phyloP scores from a whole-genome alignment of 2,113 vertebrate species.

The Bubo blakistoni region DNA sequence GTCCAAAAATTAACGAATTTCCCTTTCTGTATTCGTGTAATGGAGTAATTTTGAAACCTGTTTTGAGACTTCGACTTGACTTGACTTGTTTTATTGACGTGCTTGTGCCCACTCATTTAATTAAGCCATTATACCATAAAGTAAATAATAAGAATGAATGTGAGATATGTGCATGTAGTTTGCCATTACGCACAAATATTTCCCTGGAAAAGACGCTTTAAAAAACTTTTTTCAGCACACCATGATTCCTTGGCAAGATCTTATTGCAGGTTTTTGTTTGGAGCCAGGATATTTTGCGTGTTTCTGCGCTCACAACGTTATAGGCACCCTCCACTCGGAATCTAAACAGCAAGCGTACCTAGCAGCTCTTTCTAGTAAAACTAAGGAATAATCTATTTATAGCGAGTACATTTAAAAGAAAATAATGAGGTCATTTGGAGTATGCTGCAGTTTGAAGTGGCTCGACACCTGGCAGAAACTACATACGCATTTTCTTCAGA shows the following conservation, averaged over 20 bases:
- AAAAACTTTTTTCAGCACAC: constrained; percentile 1
- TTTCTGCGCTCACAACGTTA: neutral
- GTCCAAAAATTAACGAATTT: constrained; percentile 43
- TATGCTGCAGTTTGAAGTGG: constrained; percentile 64
- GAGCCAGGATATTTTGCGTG: neutral
- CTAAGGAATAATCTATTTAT: constrained; percentile 74
- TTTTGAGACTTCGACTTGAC: constrained; percentile 60
- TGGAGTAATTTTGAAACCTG: constrained; percentile 54
- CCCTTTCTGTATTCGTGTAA: constrained; percentile 27
- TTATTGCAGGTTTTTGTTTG: constrained; percentile 37
- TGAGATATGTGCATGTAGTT: constrained; percentile 16
- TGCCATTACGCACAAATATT: constrained; percentile 34
- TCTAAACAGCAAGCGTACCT: constrained; percentile 58
- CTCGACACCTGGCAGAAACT: constrained; percentile 73
- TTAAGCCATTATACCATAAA: constrained; percentile 65
- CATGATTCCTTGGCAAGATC: neutral
- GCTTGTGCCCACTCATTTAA: constrained; percentile 63
- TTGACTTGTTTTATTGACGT: constrained; percentile 66
- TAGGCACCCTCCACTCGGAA: neutral
- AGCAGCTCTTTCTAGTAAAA: constrained; percentile 60
- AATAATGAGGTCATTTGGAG: constrained; percentile 78
- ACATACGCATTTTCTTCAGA: constrained; percentile 50
- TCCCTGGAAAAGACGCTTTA: neutral
- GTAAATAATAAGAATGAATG: constrained; percentile 61
- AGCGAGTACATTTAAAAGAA: constrained; percentile 71